phyloP scores from a whole-genome alignment of 2,888 invertebrate species.

The Eledone cirrhosa region DNA sequence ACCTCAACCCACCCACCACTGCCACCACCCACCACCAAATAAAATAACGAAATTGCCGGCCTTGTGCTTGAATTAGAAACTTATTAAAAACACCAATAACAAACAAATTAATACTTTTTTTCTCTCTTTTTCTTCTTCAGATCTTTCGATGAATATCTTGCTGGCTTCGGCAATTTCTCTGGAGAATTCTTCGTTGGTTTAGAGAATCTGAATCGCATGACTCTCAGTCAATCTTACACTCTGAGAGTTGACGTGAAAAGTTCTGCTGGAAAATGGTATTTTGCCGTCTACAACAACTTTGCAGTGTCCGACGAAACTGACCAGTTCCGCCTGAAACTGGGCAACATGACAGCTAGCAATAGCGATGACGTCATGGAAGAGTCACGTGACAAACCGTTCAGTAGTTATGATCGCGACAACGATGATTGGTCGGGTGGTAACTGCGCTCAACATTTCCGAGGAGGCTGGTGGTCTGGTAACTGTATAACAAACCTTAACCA shows the following conservation, averaged over 20 bases:
- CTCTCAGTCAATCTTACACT: conserved; percentile 60
- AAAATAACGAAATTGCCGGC: no score
- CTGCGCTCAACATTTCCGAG: conserved; percentile 41
- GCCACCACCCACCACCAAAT: no score
- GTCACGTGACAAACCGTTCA: conserved; percentile 36
- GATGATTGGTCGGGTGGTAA: conserved; percentile 38
- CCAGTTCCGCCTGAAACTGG: conserved; percentile 28
- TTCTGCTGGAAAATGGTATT: conserved; percentile 39
- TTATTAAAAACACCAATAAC: no score
- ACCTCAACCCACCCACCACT: no score
- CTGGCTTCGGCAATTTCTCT: conserved; percentile 77
- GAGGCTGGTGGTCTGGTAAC: conserved; percentile 40
- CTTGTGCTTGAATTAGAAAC: no score
- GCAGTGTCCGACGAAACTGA: conserved; percentile 29
- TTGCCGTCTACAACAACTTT: conserved; percentile 37
- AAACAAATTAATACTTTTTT: no score
- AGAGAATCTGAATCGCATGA: conserved; percentile 80
- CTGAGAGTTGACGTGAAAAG: conserved; percentile 38
- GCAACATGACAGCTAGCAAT: conserved; percentile 36
- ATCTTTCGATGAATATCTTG: conserved; percentile 81
- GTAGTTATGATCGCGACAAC: conserved; percentile 38
- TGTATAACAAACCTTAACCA: conserved; percentile 40
- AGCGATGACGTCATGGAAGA: conserved; percentile 33
- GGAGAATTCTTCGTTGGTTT: conserved; percentile 90
- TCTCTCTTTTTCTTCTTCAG: conserved; percentile 61